Evolutionary conservation across 2,797 vertebrate species (phyloP).

Genomic region (Gallinago stenura): DNA sequence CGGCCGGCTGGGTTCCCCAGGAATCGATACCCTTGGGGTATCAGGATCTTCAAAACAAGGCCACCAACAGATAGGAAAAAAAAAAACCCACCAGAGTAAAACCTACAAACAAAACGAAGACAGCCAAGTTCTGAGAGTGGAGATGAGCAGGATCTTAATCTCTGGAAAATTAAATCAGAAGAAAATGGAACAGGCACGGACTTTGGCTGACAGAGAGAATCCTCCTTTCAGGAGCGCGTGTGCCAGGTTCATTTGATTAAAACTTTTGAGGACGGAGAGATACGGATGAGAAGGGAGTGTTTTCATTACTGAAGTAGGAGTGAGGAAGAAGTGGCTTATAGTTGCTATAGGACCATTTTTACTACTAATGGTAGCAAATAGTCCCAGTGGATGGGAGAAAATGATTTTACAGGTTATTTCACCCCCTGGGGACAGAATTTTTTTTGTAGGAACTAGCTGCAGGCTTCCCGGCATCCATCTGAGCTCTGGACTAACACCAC

Average conservation of each 20-base stretch:
- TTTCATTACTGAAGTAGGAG: conserved; percentile 23
- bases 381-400: not conserved
- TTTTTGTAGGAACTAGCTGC: not conserved
- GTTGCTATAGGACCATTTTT: not conserved
- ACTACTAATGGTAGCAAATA: not conserved
- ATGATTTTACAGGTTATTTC: not conserved
- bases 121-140: conserved; percentile 44
- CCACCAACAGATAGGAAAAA: not conserved
- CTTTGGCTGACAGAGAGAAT: conserved; percentile 43
- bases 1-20: not conserved
- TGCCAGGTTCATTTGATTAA: conserved; percentile 64
- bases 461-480: not conserved
- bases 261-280: conserved; percentile 34
- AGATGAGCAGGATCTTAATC: conserved; percentile 75
- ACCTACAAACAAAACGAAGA: conserved; percentile 1
- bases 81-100: not conserved
- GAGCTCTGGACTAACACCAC: not conserved
- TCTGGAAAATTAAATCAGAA: conserved; percentile 82
- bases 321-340: not conserved
- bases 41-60: conserved; percentile 15
- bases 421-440: not conserved
- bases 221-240: not conserved
- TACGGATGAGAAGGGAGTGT: not conserved
- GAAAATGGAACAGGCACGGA: conserved; percentile 71
- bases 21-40: not conserved